Evolutionary conservation across 2,113 vertebrate species (phyloP).

Genomic region (Perca fluviatilis): DNA sequence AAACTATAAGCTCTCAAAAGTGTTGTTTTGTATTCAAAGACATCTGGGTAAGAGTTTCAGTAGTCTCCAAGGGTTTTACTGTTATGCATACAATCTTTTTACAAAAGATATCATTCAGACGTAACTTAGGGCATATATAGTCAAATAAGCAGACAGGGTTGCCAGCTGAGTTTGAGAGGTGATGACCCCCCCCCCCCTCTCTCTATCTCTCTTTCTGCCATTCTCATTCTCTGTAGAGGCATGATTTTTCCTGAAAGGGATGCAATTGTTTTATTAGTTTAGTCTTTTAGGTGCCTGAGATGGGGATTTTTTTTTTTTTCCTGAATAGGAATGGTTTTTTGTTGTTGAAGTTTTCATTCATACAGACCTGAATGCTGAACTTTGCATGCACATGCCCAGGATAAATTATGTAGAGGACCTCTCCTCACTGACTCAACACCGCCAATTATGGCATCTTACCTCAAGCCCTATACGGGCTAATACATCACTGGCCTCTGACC

Average conservation of each 20-base stretch:
- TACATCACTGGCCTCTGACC: constrained; percentile 2
- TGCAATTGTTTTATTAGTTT: not conserved
- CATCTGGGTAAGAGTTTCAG: not conserved
- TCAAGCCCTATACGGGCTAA: not conserved
- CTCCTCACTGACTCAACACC: not conserved
- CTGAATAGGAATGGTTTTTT: not conserved
- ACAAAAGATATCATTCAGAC: not conserved
- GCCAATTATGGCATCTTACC: not conserved
- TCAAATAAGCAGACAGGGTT: not conserved
- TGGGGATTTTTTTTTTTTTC: not conserved
- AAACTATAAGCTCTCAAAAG: not conserved
- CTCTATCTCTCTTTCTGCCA: not conserved
- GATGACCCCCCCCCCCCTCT: no score
- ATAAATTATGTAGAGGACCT: not conserved
- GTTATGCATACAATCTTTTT: not conserved
- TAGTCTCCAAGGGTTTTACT: not conserved
- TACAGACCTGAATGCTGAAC: not conserved
- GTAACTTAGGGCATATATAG: not conserved
- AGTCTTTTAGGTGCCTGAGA: not conserved
- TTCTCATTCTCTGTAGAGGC: not conserved
- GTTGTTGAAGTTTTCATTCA: not conserved
- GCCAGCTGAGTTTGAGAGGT: not conserved
- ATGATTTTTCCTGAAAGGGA: not conserved
- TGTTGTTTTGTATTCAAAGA: not conserved
- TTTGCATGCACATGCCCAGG: not conserved